Evolutionary conservation across 1,140 invertebrate species (phyloP), one percentile per base, ranked within the genome.

Genomic region (Phymorhynchus buccinoides): DNA sequence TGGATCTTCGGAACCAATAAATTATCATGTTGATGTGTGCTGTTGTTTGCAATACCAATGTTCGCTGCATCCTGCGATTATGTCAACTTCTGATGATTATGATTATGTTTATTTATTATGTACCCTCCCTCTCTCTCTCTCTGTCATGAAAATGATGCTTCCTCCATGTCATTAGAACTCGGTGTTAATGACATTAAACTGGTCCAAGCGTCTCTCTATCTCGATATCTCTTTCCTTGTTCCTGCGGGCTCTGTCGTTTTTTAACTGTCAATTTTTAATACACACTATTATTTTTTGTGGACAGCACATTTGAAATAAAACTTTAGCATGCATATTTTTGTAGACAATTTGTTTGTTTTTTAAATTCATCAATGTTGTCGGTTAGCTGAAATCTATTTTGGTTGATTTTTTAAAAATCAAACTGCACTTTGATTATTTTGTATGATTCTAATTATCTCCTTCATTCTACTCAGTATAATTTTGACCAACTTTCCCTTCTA

Each of bases 291-390:
- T 62, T 22, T 52, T 22, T 62, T 62, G 56, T 62, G 56, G n/a
- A 62, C 56, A 62, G 56, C 56, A 62, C 56, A 62, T 16, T 62
- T 62, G 22, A 16, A 62, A 16, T 62, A 62, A 62, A 16, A 62
- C 56, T 14, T 62, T 62, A 62, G 56, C 18, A 62, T 62, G 56
- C 56, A 62, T 62, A 62, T 62, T 62, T n/a, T 62, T 62, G 56
- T 62, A 62, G 56, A 22, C 56, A 22, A 48, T 9, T 27, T 62
- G 56, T 62, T 62, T 62, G 22, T 9, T 27, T 62, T 16, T 62
- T 62, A 27, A 27, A 14, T 62, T 62, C 56, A 22, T 62, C 56
- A 62, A 27, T 62, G 56, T 62, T 62, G 56, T 62, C 56, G n/a
- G 56, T 27, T 62, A 62, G 56, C 56, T 62, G 56, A 27, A 27